Conservation (phyloP, 1,140 invertebrate species). For the Nilaparvata lugens region DNA sequence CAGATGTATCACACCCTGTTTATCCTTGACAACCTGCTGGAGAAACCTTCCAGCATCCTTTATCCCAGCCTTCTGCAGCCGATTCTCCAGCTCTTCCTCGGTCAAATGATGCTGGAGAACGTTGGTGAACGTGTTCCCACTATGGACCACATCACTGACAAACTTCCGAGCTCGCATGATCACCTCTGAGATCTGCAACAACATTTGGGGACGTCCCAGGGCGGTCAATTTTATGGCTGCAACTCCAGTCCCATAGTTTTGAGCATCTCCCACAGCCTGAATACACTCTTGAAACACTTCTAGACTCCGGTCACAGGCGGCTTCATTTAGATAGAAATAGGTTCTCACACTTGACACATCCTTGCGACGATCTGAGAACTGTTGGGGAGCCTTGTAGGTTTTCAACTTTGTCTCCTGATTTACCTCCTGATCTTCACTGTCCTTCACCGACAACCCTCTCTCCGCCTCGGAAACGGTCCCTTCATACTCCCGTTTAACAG, state of each 20-base stretch:
- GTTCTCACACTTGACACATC: conserved; percentile 89
- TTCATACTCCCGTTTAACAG: conserved; percentile 83
- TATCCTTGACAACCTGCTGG: conserved; percentile 80
- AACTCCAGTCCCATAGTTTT: conserved; percentile 80
- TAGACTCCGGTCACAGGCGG: conserved; percentile 94
- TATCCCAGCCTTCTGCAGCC: conserved; percentile 66
- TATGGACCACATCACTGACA: conserved; percentile 74
- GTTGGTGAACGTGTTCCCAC: conserved; percentile 78
- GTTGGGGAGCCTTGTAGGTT: conserved; percentile 57
- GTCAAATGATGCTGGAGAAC: conserved; percentile 74
- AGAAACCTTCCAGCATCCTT: conserved; percentile 76
- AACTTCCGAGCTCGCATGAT: conserved; percentile 92
- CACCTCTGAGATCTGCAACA: conserved; percentile 95
- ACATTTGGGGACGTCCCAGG: conserved; percentile 87
- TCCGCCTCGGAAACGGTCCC: conserved; percentile 42
- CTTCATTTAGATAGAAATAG: conserved; percentile 97
- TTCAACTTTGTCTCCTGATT: conserved; percentile 65
- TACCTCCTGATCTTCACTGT: neutral
- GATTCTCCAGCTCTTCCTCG: conserved; percentile 78
- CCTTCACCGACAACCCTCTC: neutral
- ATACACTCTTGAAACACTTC: conserved; percentile 46
- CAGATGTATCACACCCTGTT: conserved; percentile 89
- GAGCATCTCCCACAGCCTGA: conserved; percentile 57
- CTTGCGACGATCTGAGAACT: conserved; percentile 89
- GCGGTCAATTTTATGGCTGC: conserved; percentile 97